Evolutionary conservation across 2,888 invertebrate species (phyloP), one percentile per base, ranked within the genome.

Genomic region (Orchesella flavescens): DNA sequence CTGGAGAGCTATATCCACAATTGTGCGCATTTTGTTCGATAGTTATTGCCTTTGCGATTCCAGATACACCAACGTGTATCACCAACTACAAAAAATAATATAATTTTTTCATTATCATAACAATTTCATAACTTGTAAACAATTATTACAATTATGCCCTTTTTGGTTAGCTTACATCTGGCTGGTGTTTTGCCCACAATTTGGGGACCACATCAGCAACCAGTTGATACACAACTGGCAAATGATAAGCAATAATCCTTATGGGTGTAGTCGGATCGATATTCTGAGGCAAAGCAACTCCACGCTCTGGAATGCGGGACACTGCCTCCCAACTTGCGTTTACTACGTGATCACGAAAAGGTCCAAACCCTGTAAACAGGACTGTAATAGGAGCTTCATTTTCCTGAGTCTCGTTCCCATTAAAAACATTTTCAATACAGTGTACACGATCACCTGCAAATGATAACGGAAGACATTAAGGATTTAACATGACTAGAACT

Each of bases 311-410:
- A 88, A 94, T 91, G 76, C 92, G 89, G 89, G 93, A 93, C 0
- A 95, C 96, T 4, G 94, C 93, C 89, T 94, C 94, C 95, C 96
- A 96, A 89, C 96, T 96, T 0, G 96, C 94, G 90, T 96, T 96
- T 12, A 94, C 91, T 24, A 91, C 90, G 89, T 96, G 94, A 55
- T 91, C 91, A 9, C 91, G 90, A 90, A 96, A 96, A 0, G 95
- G 95, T 0, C 96, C 96, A 90, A 96, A 96, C 7, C 82, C 82
- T 59, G 83, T 83, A 46, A 68, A 73, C 13, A 83, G 49, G 10
- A 83, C 68, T 19, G 83, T 83, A n/a, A 83, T 77, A 0, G 77
- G 77, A 15, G 65, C 53, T 21, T 83, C 83, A 43, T 83, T 83
- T 49, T 83, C 83, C 19, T 83, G 83, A 21, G 77, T 61, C 24